These are phyloP conservation scores for Apogon hyalosoma DNA, from an alignment of 2,797 vertebrate species.

Conservation along the genomic window DNA sequence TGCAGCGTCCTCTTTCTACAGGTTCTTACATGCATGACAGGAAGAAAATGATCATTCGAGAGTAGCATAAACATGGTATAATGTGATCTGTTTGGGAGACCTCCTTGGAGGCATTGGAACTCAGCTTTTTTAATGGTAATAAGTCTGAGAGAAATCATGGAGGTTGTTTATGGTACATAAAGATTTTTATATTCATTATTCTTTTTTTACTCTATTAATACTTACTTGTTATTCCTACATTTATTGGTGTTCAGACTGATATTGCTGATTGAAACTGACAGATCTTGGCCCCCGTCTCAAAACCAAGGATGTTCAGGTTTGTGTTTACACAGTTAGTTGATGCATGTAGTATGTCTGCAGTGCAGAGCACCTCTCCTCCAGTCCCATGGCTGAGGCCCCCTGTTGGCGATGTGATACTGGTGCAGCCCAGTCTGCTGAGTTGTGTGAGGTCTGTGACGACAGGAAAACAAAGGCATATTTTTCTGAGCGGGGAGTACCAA, in stretches of 20 bases:
- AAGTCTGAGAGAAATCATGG: slow-evolving; percentile 6
- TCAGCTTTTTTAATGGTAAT: slow-evolving; percentile 10
- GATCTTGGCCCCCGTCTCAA: slow-evolving; percentile 4
- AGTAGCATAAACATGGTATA: slow-evolving; percentile 15
- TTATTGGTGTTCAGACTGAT: neutral
- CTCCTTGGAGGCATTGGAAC: slow-evolving; percentile 14
- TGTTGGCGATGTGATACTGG: slow-evolving; percentile 57
- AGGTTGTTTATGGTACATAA: neutral
- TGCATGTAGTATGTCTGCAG: slow-evolving; percentile 52
- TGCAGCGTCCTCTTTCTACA: slow-evolving; percentile 54
- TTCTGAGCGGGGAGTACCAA: slow-evolving; percentile 54
- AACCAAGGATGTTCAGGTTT: neutral
- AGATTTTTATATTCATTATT: neutral
- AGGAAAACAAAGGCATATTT: slow-evolving; percentile 76
- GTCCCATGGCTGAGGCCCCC: slow-evolving; percentile 55
- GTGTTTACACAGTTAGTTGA: slow-evolving; percentile 43
- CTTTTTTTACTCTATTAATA: neutral
- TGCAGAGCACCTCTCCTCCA: slow-evolving; percentile 28
- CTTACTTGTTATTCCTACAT: neutral
- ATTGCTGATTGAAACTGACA: neutral
- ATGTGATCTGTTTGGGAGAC: slow-evolving; percentile 21
- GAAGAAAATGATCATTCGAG: slow-evolving; percentile 25
- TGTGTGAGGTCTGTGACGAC: slow-evolving; percentile 68
- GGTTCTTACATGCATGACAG: slow-evolving; percentile 30
- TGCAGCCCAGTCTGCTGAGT: slow-evolving; percentile 50